Conservation (phyloP, 1,140 invertebrate species). For the Penaeus vannamei region DNA sequence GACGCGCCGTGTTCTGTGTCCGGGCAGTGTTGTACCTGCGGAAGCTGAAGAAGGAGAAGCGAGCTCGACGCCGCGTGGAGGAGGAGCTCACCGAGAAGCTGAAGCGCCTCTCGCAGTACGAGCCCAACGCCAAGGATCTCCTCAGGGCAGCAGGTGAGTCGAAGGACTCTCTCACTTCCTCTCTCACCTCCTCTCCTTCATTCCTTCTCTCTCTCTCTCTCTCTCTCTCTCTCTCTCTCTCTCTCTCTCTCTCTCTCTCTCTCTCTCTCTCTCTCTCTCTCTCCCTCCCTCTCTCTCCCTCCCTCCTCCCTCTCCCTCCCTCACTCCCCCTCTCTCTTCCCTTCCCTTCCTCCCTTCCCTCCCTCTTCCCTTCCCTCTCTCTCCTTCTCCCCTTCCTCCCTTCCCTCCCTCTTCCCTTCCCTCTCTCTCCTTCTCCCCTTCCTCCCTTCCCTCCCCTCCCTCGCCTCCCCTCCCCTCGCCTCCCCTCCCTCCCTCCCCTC, state of each 20-base stretch:
- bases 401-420: neutral
- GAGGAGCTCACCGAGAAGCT: slow-evolving; percentile 86
- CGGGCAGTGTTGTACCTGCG: slow-evolving; percentile 85
- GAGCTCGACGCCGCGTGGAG: slow-evolving; percentile 84
- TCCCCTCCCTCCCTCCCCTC: neutral
- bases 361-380: neutral
- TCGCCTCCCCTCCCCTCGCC: neutral
- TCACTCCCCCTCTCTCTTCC: neutral
- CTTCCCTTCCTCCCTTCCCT: neutral
- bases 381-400: neutral
- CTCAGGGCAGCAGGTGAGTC: slow-evolving; percentile 62
- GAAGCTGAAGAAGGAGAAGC: slow-evolving; percentile 87
- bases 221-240: neutral
- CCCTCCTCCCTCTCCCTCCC: neutral
- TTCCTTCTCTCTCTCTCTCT: neutral
- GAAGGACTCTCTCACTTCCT: neutral
- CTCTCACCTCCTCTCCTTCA: neutral
- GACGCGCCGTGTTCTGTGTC: too few species aligned
- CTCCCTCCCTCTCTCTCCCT: neutral
- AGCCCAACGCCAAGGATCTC: slow-evolving; percentile 71
- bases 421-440: neutral
- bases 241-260: neutral
- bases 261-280: too few species aligned
- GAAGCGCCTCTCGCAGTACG: slow-evolving; percentile 83
- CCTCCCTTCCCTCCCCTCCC: neutral